Evolutionary conservation across 2,888 invertebrate genomes (phyloP).

Genomic region (Napeogenes inachia): DNA sequence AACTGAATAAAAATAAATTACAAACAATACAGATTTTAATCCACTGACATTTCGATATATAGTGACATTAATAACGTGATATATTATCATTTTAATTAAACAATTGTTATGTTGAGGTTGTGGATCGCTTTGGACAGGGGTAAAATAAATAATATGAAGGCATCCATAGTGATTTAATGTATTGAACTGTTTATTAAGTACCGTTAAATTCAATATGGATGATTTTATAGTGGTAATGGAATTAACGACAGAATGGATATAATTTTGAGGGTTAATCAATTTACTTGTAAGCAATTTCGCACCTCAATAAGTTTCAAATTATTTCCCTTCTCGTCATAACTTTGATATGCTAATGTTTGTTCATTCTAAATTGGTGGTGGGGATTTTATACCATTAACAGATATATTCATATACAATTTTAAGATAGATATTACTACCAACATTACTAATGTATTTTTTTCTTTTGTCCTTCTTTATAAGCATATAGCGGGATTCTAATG

Average conservation of each 20-base stretch:
- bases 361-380: slow-evolving; percentile 52
- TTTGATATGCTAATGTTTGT: slow-evolving; percentile 38
- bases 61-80: slow-evolving; percentile 15
- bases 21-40: slow-evolving; percentile 11
- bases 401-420: slow-evolving; percentile 41
- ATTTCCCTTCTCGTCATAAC: slow-evolving; percentile 37
- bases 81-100: slow-evolving; percentile 26
- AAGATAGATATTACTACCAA: slow-evolving; percentile 46
- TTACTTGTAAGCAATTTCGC: slow-evolving; percentile 33
- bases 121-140: slow-evolving; percentile 26
- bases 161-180: slow-evolving; percentile 18
- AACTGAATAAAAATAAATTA: background rate
- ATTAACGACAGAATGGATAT: slow-evolving; percentile 40
- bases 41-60: slow-evolving; percentile 20
- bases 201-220: slow-evolving; percentile 31
- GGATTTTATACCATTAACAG: slow-evolving; percentile 37
- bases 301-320: slow-evolving; percentile 32
- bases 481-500: slow-evolving; percentile 76
- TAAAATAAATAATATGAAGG: slow-evolving; percentile 23
- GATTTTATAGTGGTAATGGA: slow-evolving; percentile 38
- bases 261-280: slow-evolving; percentile 34
- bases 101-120: slow-evolving; percentile 25
- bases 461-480: slow-evolving; percentile 70
- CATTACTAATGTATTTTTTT: slow-evolving; percentile 73
- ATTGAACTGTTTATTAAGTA: slow-evolving; percentile 6